Percentiles rank a stretch among this genome's conserved stretches.
These are phyloP conservation scores for Crambe crambe DNA, from an alignment of 37 sponge, comb jelly and placozoan genomes.

Conservation along the genomic window DNA sequence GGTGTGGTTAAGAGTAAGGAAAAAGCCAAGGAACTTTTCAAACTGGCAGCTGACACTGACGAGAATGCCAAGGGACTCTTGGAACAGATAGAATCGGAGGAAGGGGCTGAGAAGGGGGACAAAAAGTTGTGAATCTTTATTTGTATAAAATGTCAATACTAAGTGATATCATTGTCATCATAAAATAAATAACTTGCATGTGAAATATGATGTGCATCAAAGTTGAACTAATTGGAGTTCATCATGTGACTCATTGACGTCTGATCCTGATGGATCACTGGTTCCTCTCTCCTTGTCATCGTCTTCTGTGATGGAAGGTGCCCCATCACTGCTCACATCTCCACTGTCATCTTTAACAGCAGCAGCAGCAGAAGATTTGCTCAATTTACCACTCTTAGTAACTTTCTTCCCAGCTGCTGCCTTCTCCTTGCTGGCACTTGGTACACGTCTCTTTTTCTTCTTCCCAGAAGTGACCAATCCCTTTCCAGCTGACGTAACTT, in stretches of 20 bases:
- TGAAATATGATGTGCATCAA: background rate
- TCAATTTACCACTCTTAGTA: background rate
- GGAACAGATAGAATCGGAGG: constrained; percentile 66
- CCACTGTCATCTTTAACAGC: background rate
- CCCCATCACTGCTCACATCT: constrained; percentile 13
- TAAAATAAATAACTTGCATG: background rate
- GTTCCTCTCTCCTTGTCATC: background rate
- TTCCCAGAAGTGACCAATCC: background rate
- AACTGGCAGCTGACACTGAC: constrained; percentile 61
- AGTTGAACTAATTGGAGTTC: background rate
- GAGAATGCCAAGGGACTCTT: constrained; percentile 73
- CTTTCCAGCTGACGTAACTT: background rate
- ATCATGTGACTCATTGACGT: background rate
- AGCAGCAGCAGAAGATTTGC: background rate
- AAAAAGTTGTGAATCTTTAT: background rate
- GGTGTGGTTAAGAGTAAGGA: constrained; percentile 72
- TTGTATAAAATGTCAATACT: background rate
- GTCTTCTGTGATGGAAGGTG: constrained; percentile 6
- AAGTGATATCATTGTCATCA: background rate
- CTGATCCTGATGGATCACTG: constrained; percentile 1
- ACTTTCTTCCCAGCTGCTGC: background rate
- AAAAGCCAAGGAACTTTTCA: constrained; percentile 84
- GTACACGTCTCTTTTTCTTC: background rate
- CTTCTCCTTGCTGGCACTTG: background rate
- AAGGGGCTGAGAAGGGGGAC: constrained; percentile 44